Evolutionary conservation across 1,140 invertebrate genomes (phyloP).

Genomic region (Temnothorax nylanderi): DNA sequence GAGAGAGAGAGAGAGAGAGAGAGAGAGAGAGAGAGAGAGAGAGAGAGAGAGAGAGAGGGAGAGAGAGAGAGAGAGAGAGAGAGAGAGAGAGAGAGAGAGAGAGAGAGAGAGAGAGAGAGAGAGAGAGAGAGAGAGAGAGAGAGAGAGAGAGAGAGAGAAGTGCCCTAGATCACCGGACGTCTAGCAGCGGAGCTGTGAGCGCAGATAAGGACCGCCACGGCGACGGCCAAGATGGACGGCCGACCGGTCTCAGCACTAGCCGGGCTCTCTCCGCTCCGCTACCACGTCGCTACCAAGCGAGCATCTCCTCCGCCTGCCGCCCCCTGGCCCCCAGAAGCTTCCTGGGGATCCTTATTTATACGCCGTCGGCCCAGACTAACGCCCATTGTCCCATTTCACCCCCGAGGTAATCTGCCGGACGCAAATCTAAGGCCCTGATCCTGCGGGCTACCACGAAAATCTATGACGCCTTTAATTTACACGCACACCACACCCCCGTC

Average conservation of each 20-base stretch:
- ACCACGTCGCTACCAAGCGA: slow-evolving; percentile 73
- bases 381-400: slow-evolving; percentile 86
- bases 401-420: slow-evolving; percentile 85
- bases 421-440: slow-evolving; percentile 86
- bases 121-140: slow-evolving; percentile 11
- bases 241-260: slow-evolving; percentile 82
- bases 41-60: slow-evolving; percentile 18
- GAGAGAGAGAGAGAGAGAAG: slow-evolving; percentile 69
- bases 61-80: slow-evolving; percentile 40
- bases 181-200: slow-evolving; percentile 85
- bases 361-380: slow-evolving; percentile 84
- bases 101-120: background rate
- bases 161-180: slow-evolving; percentile 85
- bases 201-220: slow-evolving; percentile 85
- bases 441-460: slow-evolving; percentile 85
- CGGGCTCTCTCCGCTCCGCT: slow-evolving; percentile 76
- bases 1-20: slow-evolving; percentile 26
- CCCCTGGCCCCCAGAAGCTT: slow-evolving; percentile 74
- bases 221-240: slow-evolving; percentile 85
- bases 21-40: slow-evolving; percentile 59
- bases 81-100: slow-evolving; percentile 22
- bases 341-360: slow-evolving; percentile 86
- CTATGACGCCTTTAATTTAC: slow-evolving; percentile 85
- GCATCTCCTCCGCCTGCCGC: slow-evolving; percentile 72
- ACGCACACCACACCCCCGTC: slow-evolving; percentile 70